Percentiles rank a stretch among this genome's conserved stretches.
Evolutionary conservation across 2,113 vertebrate species (phyloP).

Genomic region (Lasiurus cinereus): DNA sequence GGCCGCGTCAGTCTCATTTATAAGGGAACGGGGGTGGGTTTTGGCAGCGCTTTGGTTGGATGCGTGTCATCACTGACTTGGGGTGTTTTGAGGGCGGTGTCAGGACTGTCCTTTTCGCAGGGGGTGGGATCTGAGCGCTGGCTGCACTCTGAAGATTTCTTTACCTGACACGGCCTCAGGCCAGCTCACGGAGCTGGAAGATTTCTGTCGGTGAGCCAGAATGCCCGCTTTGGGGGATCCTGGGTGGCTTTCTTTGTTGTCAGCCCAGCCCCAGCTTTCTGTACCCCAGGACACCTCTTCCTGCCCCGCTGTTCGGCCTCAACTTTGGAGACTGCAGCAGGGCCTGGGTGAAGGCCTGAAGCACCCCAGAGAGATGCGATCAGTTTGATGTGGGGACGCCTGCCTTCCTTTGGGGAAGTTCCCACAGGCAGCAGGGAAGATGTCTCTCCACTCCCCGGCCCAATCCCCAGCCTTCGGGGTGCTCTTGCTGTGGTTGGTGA

Average conservation of each 20-base stretch:
- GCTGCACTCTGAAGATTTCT: background rate
- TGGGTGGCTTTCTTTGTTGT: background rate
- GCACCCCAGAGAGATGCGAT: background rate
- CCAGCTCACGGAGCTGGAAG: background rate
- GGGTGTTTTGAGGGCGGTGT: background rate
- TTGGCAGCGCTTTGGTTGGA: background rate
- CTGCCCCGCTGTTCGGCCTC: background rate
- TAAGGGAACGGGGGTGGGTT: background rate
- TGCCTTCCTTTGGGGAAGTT: background rate
- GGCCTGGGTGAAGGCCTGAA: too few relatives aligned
- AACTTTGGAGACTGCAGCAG: background rate
- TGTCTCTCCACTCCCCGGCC: background rate
- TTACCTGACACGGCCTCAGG: background rate
- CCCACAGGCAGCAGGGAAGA: background rate
- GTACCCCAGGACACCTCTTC: background rate
- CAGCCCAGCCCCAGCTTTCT: background rate
- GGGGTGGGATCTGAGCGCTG: background rate
- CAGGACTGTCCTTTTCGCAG: background rate
- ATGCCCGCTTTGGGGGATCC: background rate
- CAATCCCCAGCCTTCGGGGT: background rate
- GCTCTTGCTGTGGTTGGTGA: background rate
- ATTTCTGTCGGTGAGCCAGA: slow-evolving; percentile 3
- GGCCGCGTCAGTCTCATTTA: background rate
- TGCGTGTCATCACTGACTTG: background rate
- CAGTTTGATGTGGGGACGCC: background rate